Conservation (phyloP, 2,888 invertebrate genomes). For the Andrena trimmerana region DNA sequence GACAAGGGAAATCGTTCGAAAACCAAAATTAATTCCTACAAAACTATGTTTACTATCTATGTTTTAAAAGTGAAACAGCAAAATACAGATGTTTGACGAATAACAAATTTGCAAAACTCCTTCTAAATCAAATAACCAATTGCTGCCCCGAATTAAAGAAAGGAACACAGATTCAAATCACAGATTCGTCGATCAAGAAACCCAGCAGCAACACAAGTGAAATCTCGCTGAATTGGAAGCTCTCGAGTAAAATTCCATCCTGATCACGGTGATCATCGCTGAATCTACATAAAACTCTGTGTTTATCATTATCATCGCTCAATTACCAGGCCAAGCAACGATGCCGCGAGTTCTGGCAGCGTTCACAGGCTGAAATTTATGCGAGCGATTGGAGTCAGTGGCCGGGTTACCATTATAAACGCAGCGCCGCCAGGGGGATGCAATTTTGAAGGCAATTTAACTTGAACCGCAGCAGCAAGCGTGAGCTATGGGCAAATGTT, state of each 20-base stretch:
- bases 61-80: too few species aligned
- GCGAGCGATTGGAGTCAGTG: conserved; percentile 55
- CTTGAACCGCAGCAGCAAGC: conserved; percentile 69
- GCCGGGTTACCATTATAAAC: conserved; percentile 53
- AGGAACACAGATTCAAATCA: background rate
- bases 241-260: background rate
- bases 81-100: too few species aligned
- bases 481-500: conserved; percentile 67
- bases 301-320: conserved; percentile 59
- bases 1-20: too few species aligned
- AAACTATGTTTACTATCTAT: too few species aligned
- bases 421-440: conserved; percentile 57
- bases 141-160: background rate
- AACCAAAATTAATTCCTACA: too few species aligned
- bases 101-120: too few species aligned
- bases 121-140: too few species aligned
- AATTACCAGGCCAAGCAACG: conserved; percentile 51
- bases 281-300: conserved; percentile 20
- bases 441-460: conserved; percentile 76
- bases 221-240: background rate
- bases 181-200: background rate
- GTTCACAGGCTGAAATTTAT: conserved; percentile 61
- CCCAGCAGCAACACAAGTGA: background rate
- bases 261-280: background rate
- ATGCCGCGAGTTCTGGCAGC: conserved; percentile 36